Evolutionary conservation across 2,797 vertebrate genomes (phyloP), one percentile per base, ranked within the genome.

Genomic region (Hozukius guyotensis): DNA sequence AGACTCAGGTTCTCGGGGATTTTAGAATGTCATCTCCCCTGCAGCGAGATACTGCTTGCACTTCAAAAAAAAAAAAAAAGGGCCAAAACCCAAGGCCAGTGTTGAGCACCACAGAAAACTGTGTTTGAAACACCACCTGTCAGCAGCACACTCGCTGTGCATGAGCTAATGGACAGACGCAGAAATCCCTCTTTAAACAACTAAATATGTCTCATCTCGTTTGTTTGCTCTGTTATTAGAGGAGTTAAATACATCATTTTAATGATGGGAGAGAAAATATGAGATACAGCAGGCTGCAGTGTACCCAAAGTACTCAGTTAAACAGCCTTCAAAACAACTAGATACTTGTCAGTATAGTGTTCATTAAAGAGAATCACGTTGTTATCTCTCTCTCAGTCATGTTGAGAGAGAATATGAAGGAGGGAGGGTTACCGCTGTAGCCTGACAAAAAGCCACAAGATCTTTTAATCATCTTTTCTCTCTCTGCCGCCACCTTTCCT

Each of bases 401-500:
- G 75, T 77, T 72, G 64, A 87, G 74, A 84, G 60, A 36, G 52
- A 31, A 66, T 20, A 77, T 57, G 36, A 75, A 75, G 59, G 66
- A 79, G 49, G 73, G 78, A 78, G 46, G 66, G 63, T 18, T 66
- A 68, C 29, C 2, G 29, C 29, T 46, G 70, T 22, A 78, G 77
- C 49, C 71, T 75, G 83, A 89, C 86, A 85, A 88, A 82, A 84
- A 83, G 78, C 81, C 77, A 82, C 63, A 69, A 82, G 68, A 86
- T 89, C 75, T 72, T 90, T 87, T 87, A 83, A 89, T 92, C 90
- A 81, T 85, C 83, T 80, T 72, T 83, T 81, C 73, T 71, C 63
- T 68, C 57, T 68, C 55, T 0, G n/a, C 77, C 80, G 65, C 75
- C 71, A 83, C 82, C 79, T 88, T 88, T 83, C 77, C 80, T 84